Evolutionary conservation across 2,888 invertebrate genomes (phyloP).

Genomic region (Meghimatium bilineatum): DNA sequence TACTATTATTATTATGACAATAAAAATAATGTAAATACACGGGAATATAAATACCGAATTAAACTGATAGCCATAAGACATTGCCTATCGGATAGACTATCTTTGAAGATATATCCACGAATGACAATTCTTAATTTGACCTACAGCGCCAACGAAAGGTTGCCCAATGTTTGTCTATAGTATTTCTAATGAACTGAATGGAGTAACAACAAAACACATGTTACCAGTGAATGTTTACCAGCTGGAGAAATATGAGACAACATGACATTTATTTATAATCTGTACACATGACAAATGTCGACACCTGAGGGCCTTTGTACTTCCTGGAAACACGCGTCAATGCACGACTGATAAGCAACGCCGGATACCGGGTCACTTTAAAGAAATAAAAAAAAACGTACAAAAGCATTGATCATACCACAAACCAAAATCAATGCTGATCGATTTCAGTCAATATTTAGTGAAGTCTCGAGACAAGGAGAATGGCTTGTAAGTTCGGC

Average conservation of each 20-base stretch:
- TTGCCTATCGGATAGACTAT: too few relatives aligned
- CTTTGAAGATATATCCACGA: too few relatives aligned
- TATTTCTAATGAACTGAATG: too few relatives aligned
- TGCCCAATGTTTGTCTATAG: too few relatives aligned
- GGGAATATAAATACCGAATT: too few relatives aligned
- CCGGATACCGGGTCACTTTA: background rate
- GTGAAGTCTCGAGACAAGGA: background rate
- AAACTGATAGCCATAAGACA: too few relatives aligned
- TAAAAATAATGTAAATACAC: too few relatives aligned
- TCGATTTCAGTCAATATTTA: conserved; percentile 11
- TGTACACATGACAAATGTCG: background rate
- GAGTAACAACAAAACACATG: too few relatives aligned
- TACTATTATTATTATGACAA: too few relatives aligned
- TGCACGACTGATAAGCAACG: conserved; percentile 20
- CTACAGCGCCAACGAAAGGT: too few relatives aligned
- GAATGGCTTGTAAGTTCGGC: conserved; percentile 14
- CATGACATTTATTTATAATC: background rate
- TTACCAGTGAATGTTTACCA: too few relatives aligned
- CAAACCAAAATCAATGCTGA: background rate
- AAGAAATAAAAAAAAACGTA: background rate
- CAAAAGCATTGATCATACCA: conserved; percentile 7
- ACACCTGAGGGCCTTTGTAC: background rate
- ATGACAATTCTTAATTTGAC: too few relatives aligned
- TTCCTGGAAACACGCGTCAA: conserved; percentile 38
- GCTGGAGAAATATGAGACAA: background rate